phyloP scores from a whole-genome alignment of 2,113 vertebrate genomes.

The Sciurus niger region DNA sequence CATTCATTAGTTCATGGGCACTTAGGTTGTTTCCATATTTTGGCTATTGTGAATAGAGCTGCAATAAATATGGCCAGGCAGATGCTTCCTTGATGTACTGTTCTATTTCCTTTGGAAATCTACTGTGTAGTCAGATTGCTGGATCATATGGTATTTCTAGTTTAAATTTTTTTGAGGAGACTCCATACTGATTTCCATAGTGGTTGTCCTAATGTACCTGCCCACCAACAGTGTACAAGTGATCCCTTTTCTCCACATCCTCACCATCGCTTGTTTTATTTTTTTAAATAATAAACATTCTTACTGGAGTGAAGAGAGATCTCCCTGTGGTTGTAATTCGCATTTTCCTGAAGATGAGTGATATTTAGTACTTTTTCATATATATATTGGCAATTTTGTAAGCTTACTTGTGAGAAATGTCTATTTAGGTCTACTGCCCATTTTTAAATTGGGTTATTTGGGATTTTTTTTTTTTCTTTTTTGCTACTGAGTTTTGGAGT shows the following conservation, averaged over 20 bases:
- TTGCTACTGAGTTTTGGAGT: not conserved
- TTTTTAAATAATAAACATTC: not conserved
- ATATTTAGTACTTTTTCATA: not conserved
- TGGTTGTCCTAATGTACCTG: not conserved
- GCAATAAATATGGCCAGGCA: not conserved
- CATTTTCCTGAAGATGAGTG: not conserved
- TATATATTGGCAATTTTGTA: not conserved
- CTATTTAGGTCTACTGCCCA: not conserved
- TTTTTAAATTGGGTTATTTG: not conserved
- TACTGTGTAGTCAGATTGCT: not conserved
- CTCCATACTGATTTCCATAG: not conserved
- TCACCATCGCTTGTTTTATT: not conserved
- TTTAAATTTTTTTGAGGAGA: not conserved
- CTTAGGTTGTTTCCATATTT: not conserved
- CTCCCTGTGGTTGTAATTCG: not conserved
- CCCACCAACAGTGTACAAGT: not conserved
- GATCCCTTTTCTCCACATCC: not conserved
- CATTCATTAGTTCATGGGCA: not conserved
- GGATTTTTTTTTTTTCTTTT: no score
- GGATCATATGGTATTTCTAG: not conserved
- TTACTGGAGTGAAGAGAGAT: not conserved
- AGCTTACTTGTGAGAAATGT: not conserved
- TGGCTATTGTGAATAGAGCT: not conserved
- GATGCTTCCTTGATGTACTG: no score
- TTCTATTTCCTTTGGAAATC: not conserved